Evolutionary conservation across 2,888 invertebrate species (phyloP), one percentile per base, ranked within the genome.

Genomic region (Rutpela maculata): DNA sequence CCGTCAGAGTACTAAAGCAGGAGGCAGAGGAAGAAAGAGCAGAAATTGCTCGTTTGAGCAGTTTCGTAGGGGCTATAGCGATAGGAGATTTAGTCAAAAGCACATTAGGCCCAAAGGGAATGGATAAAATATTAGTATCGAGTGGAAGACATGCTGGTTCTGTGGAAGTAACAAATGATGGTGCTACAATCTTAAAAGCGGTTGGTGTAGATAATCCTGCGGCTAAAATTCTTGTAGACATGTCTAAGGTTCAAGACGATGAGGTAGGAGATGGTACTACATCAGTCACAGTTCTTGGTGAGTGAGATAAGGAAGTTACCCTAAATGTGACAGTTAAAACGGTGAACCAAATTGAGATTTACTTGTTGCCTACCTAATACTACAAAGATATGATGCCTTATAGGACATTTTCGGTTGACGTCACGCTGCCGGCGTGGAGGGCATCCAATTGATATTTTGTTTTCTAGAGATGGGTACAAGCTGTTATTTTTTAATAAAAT

Each of bases 231-330:
- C 92, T 99, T 68, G 98, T 99, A n/a, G 98, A 99, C 84, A 99
- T 99, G 94, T 97, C 99, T 15, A 96, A 97, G 90, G 98, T 98
- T 3, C 99, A 99, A 89, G 99, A 99, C 91, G 98, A 98, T 88
- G 99, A 99, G 92, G 99, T 99, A 77, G 99, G 99, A 62, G 99
- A 99, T 93, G 99, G 99, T 15, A 99, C 99, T n/a, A 99, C 99
- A 57, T 99, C 99, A 0, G 99, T 99, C 0, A 98, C 99, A 72
- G 99, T 98, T 59, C 90, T 95, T 81, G 95, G 95, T 95, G 89
- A 83, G 71, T 55, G n/a, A 35, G 31, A 9, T 70, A 69, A 19
- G 63, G 7, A 35, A 35, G 31, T 35, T 35, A 7, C 31, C 6
- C 0, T 35, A 9, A 35, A 35, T 69, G n/a, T 69, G 50, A 15